Evolutionary conservation across 2,113 vertebrate species (phyloP).

Genomic region (Silurus meridionalis): DNA sequence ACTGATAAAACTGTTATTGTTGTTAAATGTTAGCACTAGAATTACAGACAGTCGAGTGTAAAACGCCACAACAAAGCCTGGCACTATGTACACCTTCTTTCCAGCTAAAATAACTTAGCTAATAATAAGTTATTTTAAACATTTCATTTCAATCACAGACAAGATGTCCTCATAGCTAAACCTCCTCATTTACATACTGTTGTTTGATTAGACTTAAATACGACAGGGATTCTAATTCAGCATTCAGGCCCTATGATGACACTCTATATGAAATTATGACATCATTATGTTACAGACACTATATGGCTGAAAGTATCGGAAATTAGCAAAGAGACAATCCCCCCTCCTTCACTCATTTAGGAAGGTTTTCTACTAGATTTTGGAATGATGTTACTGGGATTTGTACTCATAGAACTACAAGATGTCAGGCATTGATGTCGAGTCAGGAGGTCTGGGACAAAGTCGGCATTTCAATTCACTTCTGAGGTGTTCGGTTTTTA

Average conservation of each 20-base stretch:
- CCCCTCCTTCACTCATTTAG: neutral
- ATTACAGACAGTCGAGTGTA: conserved; percentile 29
- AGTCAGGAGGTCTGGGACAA: neutral
- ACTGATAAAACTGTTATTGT: conserved; percentile 46
- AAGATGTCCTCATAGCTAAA: neutral
- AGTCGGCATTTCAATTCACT: neutral
- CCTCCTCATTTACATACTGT: neutral
- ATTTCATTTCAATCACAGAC: too few relatives aligned
- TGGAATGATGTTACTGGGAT: neutral
- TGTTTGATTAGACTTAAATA: neutral
- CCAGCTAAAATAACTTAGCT: neutral
- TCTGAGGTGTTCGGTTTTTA: neutral
- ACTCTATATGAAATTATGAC: too few relatives aligned
- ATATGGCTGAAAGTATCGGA: too few relatives aligned
- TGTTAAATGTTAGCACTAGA: conserved; percentile 47
- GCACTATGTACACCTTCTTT: neutral
- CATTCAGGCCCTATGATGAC: neutral
- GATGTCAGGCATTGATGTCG: too few relatives aligned
- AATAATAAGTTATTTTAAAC: too few relatives aligned
- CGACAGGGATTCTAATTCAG: neutral
- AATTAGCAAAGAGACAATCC: neutral
- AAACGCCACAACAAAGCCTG: neutral
- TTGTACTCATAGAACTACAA: neutral
- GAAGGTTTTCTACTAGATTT: neutral
- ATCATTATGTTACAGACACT: too few relatives aligned